phyloP scores from a whole-genome alignment of 2,797 vertebrate species.

The Dromococcyx pavoninus region DNA sequence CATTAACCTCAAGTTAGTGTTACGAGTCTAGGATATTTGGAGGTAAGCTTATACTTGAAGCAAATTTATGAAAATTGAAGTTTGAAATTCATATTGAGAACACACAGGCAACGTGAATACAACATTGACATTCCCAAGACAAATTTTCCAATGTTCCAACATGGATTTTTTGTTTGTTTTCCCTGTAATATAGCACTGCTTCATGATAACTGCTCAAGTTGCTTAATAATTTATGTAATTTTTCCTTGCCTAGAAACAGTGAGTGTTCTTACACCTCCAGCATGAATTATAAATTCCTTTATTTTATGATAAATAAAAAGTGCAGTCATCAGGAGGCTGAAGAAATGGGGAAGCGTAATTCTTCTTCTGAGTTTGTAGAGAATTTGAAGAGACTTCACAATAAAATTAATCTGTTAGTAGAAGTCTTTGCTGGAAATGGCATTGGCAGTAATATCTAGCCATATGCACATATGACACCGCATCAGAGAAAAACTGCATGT shows the following conservation, averaged over 20 bases:
- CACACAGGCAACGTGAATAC: not conserved
- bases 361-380: not conserved
- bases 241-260: constrained; percentile 20
- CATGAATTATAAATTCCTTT: not conserved
- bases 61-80: not conserved
- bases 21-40: not conserved
- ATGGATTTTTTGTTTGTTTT: not conserved
- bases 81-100: not conserved
- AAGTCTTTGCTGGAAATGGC: not conserved
- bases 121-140: not conserved
- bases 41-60: not conserved
- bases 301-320: not conserved
- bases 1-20: not conserved
- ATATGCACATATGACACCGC: not conserved
- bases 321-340: not conserved
- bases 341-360: not conserved
- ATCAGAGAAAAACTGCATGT: not conserved
- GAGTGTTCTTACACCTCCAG: not conserved
- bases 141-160: not conserved
- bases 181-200: not conserved
- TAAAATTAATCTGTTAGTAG: not conserved
- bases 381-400: not conserved
- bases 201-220: accelerated
- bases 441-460: not conserved
- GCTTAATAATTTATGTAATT: constrained; percentile 11